These are phyloP conservation scores for Acrossocheilus fasciatus DNA, from an alignment of 2,797 vertebrate genomes.

Conservation along the genomic window DNA sequence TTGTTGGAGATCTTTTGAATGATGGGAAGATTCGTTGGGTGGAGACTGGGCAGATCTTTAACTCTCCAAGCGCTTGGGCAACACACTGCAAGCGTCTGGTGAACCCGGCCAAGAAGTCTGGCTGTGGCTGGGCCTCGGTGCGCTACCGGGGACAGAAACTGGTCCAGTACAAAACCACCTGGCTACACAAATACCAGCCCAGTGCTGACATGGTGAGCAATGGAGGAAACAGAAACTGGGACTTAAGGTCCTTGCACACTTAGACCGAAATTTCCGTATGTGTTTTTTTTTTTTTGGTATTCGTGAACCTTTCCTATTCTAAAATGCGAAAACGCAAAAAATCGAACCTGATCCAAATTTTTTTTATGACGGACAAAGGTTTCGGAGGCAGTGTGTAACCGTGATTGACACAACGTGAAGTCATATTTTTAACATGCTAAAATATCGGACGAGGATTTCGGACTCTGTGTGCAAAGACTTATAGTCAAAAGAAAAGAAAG, in stretches of 20 bases:
- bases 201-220: conserved; percentile 86
- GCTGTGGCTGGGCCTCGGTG: conserved; percentile 96
- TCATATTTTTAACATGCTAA: background rate
- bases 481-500: background rate
- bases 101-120: conserved; percentile 96
- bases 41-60: conserved; percentile 94
- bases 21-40: conserved; percentile 97
- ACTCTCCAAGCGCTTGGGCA: conserved; percentile 96
- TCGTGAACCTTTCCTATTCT: background rate
- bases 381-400: background rate
- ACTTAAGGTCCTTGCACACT: background rate
- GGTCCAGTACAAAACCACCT: conserved; percentile 95
- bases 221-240: background rate
- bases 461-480: background rate
- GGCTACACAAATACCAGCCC: conserved; percentile 92
- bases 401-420: too few relatives aligned
- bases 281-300: background rate
- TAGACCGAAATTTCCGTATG: background rate
- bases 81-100: conserved; percentile 97
- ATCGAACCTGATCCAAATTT: background rate
- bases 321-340: background rate
- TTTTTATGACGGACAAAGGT: background rate
- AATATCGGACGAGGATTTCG: background rate
- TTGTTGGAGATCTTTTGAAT: conserved; percentile 89
- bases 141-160: conserved; percentile 95